These are phyloP conservation scores for Bujurquina vittata DNA, from an alignment of 2,113 vertebrate genomes.

Conservation along the genomic window DNA sequence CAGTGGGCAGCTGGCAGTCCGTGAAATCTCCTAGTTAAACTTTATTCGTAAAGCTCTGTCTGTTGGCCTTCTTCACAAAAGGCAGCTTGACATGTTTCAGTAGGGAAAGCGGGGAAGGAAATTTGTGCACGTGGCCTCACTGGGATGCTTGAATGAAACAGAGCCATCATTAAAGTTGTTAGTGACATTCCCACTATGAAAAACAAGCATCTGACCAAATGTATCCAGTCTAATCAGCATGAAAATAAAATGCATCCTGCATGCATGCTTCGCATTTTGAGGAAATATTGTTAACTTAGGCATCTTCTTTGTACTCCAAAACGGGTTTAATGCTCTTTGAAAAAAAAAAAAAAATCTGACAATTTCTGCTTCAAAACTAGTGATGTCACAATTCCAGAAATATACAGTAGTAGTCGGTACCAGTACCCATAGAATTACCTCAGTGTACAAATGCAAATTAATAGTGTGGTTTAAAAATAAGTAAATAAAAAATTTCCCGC, in stretches of 20 bases:
- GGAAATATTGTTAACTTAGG: neutral
- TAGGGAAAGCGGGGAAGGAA: neutral
- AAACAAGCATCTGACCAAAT: neutral
- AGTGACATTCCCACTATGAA: neutral
- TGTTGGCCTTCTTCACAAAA: neutral
- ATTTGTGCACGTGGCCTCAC: neutral
- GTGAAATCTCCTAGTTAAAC: neutral
- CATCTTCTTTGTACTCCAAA: too few species aligned
- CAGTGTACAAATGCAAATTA: neutral
- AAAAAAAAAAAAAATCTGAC: too few species aligned
- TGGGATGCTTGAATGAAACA: neutral
- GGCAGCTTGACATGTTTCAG: neutral
- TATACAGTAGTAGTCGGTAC: neutral
- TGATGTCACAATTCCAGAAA: too few species aligned
- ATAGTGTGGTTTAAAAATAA: neutral
- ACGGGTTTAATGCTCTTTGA: too few species aligned
- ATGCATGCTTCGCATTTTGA: neutral
- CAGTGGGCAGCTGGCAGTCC: neutral
- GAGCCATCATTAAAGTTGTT: neutral
- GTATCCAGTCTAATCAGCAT: neutral
- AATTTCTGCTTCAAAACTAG: too few species aligned
- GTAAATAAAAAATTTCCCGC: neutral
- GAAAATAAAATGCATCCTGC: neutral
- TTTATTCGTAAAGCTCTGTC: neutral
- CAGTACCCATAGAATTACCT: neutral